These are phyloP conservation scores for Uromys caudimaculatus DNA, from an alignment of 2,797 vertebrate genomes.

Conservation along the genomic window DNA sequence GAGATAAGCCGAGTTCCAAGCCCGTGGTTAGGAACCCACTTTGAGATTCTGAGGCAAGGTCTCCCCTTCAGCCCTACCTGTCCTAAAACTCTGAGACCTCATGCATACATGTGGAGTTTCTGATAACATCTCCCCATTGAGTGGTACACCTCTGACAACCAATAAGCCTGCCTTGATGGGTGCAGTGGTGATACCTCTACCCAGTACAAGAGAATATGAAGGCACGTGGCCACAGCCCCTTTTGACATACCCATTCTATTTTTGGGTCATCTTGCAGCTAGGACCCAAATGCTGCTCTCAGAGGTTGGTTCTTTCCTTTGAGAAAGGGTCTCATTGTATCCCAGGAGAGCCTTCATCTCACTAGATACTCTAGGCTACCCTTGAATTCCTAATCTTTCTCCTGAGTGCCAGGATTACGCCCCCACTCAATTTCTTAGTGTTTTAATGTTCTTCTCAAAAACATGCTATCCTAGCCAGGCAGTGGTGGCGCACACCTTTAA, in stretches of 20 bases:
- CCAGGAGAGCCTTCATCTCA: not conserved
- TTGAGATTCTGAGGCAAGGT: not conserved
- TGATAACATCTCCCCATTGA: not conserved
- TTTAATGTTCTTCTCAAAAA: not conserved
- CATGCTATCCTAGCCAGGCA: too few species aligned
- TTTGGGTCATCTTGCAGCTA: too few species aligned
- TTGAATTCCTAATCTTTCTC: not conserved
- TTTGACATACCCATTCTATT: not conserved
- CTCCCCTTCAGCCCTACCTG: not conserved
- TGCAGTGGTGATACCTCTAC: not conserved
- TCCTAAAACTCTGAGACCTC: not conserved
- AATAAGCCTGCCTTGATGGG: not conserved
- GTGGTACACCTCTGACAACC: not conserved
- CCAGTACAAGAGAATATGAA: too few species aligned
- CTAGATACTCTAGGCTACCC: not conserved
- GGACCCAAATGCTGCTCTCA: not conserved
- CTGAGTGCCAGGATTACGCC: not conserved
- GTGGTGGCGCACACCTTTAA: too few species aligned
- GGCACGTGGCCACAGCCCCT: not conserved
- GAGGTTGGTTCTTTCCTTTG: not conserved
- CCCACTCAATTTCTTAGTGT: not conserved
- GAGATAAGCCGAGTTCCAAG: not conserved
- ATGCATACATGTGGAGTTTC: not conserved
- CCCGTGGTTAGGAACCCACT: not conserved
- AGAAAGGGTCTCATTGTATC: too few species aligned